Conservation (phyloP, 2,888 invertebrate species). For the Hirtodrosophila histrioides region DNA sequence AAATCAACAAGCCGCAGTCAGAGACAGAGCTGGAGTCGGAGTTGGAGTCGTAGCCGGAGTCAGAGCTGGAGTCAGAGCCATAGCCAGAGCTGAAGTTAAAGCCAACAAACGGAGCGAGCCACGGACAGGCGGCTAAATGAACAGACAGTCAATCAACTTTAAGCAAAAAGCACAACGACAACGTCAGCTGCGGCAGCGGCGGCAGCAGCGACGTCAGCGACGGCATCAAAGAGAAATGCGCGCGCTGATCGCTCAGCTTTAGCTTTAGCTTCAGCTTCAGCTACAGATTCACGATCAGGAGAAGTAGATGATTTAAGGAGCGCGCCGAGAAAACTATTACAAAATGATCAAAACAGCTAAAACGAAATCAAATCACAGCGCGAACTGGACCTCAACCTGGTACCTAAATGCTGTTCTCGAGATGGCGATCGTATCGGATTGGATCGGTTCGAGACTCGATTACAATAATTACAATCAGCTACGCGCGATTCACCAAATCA, state of each 20-base stretch:
- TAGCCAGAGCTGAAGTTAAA: conserved; percentile 39
- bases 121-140: conserved; percentile 74
- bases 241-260: conserved; percentile 45
- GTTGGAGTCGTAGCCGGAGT: background rate
- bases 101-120: conserved; percentile 66
- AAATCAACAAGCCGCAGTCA: conserved; percentile 55
- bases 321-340: conserved; percentile 74
- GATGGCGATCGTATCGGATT: conserved; percentile 72
- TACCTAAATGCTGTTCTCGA: conserved; percentile 39
- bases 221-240: conserved; percentile 72
- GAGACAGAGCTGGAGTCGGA: conserved; percentile 15
- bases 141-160: conserved; percentile 80
- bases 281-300: conserved; percentile 30
- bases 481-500: conserved; percentile 80
- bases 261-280: conserved; percentile 19
- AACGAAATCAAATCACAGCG: conserved; percentile 75
- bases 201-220: conserved; percentile 16
- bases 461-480: conserved; percentile 83
- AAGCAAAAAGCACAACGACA: conserved; percentile 70
- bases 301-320: conserved; percentile 70
- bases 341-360: conserved; percentile 71
- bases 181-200: conserved; percentile 32
- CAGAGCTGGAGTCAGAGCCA: no score
- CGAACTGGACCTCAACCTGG: conserved; percentile 60
- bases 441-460: conserved; percentile 81